Percentiles rank a stretch among this genome's conserved stretches.
Evolutionary conservation across 1,140 invertebrate species (phyloP).

Genomic region (Mycetomoellerius zeteki): DNA sequence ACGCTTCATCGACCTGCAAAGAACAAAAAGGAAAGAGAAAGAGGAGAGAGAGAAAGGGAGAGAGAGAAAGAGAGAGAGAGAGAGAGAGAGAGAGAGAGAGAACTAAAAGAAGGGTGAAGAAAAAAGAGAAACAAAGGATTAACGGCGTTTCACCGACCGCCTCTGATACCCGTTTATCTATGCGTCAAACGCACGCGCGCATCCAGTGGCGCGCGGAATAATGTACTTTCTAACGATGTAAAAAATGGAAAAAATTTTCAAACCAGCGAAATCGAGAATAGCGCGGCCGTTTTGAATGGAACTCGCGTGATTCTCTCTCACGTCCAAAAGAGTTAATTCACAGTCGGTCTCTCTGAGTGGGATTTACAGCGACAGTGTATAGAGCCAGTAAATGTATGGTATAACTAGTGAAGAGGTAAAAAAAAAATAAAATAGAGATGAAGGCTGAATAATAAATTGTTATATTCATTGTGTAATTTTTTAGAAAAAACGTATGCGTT

Average conservation of each 20-base stretch:
- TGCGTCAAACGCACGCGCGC: constrained; percentile 60
- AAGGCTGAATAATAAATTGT: neutral
- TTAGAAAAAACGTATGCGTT: neutral
- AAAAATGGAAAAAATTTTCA: constrained; percentile 57
- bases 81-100: neutral
- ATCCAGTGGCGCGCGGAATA: constrained; percentile 45
- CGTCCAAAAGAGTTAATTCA: constrained; percentile 53
- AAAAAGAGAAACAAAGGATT: constrained; percentile 56
- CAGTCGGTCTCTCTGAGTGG: constrained; percentile 45
- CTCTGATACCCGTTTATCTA: constrained; percentile 60
- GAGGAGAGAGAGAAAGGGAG: neutral
- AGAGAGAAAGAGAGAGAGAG: too few relatives aligned
- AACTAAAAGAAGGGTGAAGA: neutral
- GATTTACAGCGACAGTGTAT: constrained; percentile 44
- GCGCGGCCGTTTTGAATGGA: constrained; percentile 40
- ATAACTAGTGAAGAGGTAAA: neutral
- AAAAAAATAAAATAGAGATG: neutral
- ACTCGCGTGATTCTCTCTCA: constrained; percentile 34
- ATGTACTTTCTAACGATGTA: constrained; percentile 60
- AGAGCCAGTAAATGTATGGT: constrained; percentile 7
- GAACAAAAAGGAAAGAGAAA: neutral
- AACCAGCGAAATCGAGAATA: constrained; percentile 17
- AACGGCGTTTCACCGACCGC: constrained; percentile 45
- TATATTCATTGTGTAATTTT: constrained; percentile 15
- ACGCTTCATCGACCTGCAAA: constrained; percentile 36